Evolutionary conservation across 2,113 vertebrate species (phyloP).

Genomic region (Anolis sagrei): DNA sequence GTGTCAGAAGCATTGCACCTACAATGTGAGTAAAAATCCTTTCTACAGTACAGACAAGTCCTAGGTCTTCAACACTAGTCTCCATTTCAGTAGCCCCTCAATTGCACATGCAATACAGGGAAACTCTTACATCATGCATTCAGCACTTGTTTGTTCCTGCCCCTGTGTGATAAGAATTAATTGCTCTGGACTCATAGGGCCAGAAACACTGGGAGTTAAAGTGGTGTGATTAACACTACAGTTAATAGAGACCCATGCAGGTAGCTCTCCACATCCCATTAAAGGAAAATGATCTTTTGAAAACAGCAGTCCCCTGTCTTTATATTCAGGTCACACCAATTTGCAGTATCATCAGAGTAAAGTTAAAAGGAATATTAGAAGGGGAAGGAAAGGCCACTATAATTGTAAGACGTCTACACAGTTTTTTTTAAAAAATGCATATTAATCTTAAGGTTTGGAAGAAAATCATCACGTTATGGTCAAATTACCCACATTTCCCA

Average conservation of each 20-base stretch:
- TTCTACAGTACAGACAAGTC: no score
- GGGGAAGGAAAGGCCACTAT: no score
- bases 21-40: no score
- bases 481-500: not conserved
- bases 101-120: constrained; percentile 8
- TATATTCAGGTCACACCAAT: not conserved
- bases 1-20: no score
- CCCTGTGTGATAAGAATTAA: constrained; percentile 36
- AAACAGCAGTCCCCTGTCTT: constrained; percentile 3
- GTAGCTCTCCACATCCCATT: constrained; percentile 28
- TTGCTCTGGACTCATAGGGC: constrained; percentile 34
- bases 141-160: constrained; percentile 34
- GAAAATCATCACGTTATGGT: not conserved
- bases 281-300: not conserved
- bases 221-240: constrained; percentile 16
- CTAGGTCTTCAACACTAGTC: constrained; percentile 18
- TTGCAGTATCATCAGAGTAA: not conserved
- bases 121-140: constrained; percentile 37
- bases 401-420: not conserved
- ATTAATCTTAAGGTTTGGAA: not conserved
- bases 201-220: constrained; percentile 27
- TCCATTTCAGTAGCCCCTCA: not conserved
- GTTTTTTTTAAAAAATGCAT: not conserved
- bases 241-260: constrained; percentile 40
- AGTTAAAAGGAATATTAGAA: not conserved